Percentiles rank a stretch among this genome's conserved stretches.
These are phyloP conservation scores for Lithobates pipiens DNA, from an alignment of 2,797 vertebrate species.

Conservation along the genomic window DNA sequence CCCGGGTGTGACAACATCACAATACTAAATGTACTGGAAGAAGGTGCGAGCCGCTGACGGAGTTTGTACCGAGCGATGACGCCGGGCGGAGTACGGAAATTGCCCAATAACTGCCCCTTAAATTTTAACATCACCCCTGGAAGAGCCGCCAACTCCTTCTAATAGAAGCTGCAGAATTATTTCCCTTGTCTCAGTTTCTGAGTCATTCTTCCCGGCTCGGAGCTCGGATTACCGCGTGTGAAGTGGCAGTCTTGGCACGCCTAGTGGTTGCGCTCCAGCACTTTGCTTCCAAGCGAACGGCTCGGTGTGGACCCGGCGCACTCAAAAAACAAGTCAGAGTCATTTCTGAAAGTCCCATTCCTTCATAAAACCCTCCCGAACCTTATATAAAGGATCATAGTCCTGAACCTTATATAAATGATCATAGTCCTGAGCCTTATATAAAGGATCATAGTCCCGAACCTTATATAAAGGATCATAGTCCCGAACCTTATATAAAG, in stretches of 20 bases:
- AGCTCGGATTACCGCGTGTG: slow-evolving; percentile 26
- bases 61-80: neutral
- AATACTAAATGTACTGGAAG: neutral
- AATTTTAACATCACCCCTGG: neutral
- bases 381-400: no score
- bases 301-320: neutral
- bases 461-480: no score
- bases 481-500: no score
- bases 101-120: slow-evolving; percentile 6
- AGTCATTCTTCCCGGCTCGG: slow-evolving; percentile 21
- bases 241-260: slow-evolving; percentile 40
- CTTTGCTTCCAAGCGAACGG: neutral
- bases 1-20: neutral
- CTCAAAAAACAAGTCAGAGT: neutral
- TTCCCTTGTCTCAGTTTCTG: slow-evolving; percentile 5
- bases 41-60: neutral
- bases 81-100: neutral
- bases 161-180: slow-evolving; percentile 4
- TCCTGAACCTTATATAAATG: no score
- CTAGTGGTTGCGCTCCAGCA: neutral
- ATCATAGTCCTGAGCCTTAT: no score
- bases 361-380: neutral
- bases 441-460: no score
- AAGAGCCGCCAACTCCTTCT: slow-evolving; percentile 22
- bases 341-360: neutral